These are phyloP conservation scores for Carapus acus DNA, from an alignment of 2,797 vertebrate genomes.

Conservation along the genomic window DNA sequence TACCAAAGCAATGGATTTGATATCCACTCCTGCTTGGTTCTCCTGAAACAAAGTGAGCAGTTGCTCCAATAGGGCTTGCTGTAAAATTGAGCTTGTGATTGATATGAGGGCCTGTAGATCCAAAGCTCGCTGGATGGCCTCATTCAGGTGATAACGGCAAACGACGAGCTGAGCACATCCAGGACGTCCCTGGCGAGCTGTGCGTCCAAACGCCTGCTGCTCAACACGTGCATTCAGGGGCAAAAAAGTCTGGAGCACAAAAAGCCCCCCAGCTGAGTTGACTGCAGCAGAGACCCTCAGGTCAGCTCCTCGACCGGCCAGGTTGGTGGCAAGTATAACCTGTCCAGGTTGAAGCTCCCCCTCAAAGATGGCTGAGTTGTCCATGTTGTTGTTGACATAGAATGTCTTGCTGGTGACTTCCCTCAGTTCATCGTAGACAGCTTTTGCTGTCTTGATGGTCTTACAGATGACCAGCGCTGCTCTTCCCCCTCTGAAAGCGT, in stretches of 20 bases:
- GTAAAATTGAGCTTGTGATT: accelerated
- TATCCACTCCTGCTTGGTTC: too few relatives aligned
- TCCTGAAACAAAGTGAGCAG: constrained; percentile 6
- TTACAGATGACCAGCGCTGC: constrained; percentile 67
- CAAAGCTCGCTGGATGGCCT: too few relatives aligned
- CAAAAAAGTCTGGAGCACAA: constrained; percentile 66
- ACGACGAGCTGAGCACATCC: constrained; percentile 57
- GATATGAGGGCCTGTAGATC: not conserved
- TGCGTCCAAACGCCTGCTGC: constrained; percentile 54
- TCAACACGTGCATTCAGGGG: constrained; percentile 55
- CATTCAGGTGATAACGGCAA: constrained; percentile 25
- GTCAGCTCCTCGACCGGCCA: constrained; percentile 61
- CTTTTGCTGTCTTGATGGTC: constrained; percentile 54
- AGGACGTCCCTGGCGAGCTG: constrained; percentile 63
- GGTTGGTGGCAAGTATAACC: constrained; percentile 65
- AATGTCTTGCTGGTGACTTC: constrained; percentile 2
- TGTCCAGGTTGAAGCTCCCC: constrained; percentile 31
- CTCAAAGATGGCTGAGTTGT: constrained; percentile 38
- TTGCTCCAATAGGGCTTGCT: not conserved
- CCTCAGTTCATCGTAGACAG: constrained; percentile 14
- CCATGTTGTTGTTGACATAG: constrained; percentile 61
- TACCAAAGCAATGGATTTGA: not conserved
- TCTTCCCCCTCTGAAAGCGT: constrained; percentile 36
- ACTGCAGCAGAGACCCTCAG: constrained; percentile 29
- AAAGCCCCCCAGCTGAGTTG: constrained; percentile 49